phyloP scores from a whole-genome alignment of 2,888 invertebrate genomes.

The Melanostoma mellinum region DNA sequence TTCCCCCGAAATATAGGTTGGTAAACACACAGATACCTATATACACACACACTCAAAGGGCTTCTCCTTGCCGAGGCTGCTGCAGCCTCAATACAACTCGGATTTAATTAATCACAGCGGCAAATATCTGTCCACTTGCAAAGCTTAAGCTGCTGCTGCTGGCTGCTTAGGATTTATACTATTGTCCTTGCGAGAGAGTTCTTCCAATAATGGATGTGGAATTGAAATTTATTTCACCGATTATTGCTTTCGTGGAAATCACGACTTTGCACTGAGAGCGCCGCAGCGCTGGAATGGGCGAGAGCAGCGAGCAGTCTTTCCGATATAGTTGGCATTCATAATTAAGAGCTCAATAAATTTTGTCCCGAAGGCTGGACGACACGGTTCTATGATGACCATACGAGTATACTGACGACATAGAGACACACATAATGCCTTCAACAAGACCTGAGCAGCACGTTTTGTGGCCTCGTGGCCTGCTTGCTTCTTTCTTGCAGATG shows the following conservation, averaged over 20 bases:
- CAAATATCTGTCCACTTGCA: slow-evolving; percentile 71
- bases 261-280: slow-evolving; percentile 52
- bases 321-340: slow-evolving; percentile 66
- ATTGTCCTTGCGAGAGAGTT: slow-evolving; percentile 66
- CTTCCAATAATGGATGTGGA: slow-evolving; percentile 64
- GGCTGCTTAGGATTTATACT: slow-evolving; percentile 69
- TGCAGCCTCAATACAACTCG: slow-evolving; percentile 10
- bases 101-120: slow-evolving; percentile 64
- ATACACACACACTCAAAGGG: not conserved
- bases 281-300: slow-evolving; percentile 21
- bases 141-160: slow-evolving; percentile 54
- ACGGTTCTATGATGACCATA: slow-evolving; percentile 39
- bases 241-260: slow-evolving; percentile 70
- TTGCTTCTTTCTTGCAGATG: slow-evolving; percentile 17
- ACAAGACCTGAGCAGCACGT: slow-evolving; percentile 50
- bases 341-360: slow-evolving; percentile 73
- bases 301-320: slow-evolving; percentile 22
- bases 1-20: slow-evolving; percentile 19
- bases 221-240: slow-evolving; percentile 70
- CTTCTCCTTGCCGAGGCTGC: not conserved
- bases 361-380: slow-evolving; percentile 41
- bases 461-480: slow-evolving; percentile 60
- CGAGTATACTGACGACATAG: slow-evolving; percentile 52
- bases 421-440: slow-evolving; percentile 54
- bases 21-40: not conserved